Base-by-base conservation (phyloP, 1,140 invertebrate species). In the Tetramorium simillimum region DNA sequence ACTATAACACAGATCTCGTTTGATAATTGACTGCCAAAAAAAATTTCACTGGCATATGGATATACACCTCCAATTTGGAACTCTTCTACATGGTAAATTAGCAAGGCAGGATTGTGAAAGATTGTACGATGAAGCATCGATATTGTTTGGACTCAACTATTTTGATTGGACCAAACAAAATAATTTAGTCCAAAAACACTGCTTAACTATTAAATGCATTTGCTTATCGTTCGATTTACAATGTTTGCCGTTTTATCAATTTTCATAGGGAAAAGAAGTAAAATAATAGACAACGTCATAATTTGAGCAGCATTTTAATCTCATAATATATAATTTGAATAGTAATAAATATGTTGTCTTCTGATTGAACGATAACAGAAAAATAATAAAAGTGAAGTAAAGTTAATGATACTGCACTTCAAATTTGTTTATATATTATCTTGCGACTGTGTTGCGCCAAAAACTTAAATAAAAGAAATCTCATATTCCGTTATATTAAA, bases 21-120 rank as follows among this genome's bases (percentile, higher is more conserved):
- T 81, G 51, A 73, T 18, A 82, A 70, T 24, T 70, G 73, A 88
- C 82, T 85, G 86, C 86, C 86, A 84, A 87, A 85, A 60, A 46
- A 18, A 56, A 14, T 73, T 33, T 85, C 21, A 85, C 43, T 40
- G 70, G 49, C 28, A 37, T 40, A 33, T 77, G 40, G 51, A 28
- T 40, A 21, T 53, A 40, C 51, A 62, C 60, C 37, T 53, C 21
- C 76, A 85, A 85, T 28, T 51, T 24, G 7, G 5, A 51, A 63
- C n/a, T 62, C 58, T 63, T 65, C n/a, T 62, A 60, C 10, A 33
- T 60, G 46, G 40, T 73, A 76, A 75, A 85, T 21, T n/a, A 85
- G 37, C 16, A 56, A 70, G 67, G 10, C 33, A 81, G 18, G 10
- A 60, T 72, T 14, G 6, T 58, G 16, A 21, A 56, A 72, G 53